phyloP scores from a whole-genome alignment of 2,888 invertebrate genomes.

The Icerya purchasi region DNA sequence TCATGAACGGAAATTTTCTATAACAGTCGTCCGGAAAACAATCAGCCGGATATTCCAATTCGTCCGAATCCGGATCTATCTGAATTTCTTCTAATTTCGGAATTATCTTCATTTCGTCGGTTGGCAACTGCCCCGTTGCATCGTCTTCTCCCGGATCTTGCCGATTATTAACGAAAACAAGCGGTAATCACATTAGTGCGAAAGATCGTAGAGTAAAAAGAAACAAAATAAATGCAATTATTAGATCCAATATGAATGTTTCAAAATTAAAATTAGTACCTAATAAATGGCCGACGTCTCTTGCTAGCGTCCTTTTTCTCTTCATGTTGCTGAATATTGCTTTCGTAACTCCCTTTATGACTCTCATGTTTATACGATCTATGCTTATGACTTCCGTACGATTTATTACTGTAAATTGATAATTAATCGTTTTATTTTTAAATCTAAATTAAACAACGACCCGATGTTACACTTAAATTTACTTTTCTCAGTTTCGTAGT shows the following conservation, averaged over 20 bases:
- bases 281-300: slow-evolving; percentile 66
- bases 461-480: too few relatives aligned
- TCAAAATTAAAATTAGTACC: slow-evolving; percentile 27
- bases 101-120: neutral
- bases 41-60: slow-evolving; percentile 53
- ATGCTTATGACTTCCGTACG: slow-evolving; percentile 79
- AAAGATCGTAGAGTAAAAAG: too few relatives aligned
- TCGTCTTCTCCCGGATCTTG: slow-evolving; percentile 29
- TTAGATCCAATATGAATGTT: neutral
- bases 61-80: slow-evolving; percentile 44
- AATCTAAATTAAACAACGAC: too few relatives aligned
- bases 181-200: neutral
- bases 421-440: too few relatives aligned
- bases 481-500: too few relatives aligned
- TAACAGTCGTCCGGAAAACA: slow-evolving; percentile 82
- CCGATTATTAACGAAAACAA: neutral
- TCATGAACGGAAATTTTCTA: slow-evolving; percentile 63
- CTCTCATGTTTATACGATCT: slow-evolving; percentile 73
- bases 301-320: slow-evolving; percentile 76
- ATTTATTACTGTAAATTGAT: slow-evolving; percentile 63
- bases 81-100: slow-evolving; percentile 41
- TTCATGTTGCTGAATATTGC: slow-evolving; percentile 51
- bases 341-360: slow-evolving; percentile 72
- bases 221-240: neutral
- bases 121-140: neutral